Conservation (phyloP, 2,888 invertebrate genomes). For the Tenthredo amoena region DNA sequence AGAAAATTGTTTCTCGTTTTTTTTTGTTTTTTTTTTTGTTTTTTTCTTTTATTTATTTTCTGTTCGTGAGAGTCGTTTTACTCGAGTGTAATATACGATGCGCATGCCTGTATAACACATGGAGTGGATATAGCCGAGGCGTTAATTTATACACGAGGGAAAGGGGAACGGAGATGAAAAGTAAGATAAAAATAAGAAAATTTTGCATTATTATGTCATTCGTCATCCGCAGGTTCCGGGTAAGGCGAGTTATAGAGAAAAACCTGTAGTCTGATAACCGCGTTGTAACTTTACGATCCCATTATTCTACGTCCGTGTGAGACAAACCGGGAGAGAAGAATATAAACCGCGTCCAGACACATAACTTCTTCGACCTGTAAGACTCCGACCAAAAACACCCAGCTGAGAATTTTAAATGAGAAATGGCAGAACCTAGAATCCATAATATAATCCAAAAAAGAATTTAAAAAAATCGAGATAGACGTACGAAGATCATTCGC, state of each 20-base stretch:
- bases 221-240: constrained; percentile 54
- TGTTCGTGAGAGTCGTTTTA: not conserved
- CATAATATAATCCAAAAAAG: not conserved
- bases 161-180: not conserved
- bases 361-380: constrained; percentile 61
- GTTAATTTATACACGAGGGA: constrained; percentile 9
- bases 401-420: constrained; percentile 52
- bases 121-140: not conserved
- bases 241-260: not conserved
- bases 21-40: not conserved
- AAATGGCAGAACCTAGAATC: not conserved
- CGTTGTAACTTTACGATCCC: constrained; percentile 63
- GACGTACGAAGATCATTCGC: not conserved
- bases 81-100: not conserved
- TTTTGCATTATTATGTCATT: constrained; percentile 64
- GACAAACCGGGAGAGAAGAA: constrained; percentile 42
- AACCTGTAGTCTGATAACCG: constrained; percentile 33
- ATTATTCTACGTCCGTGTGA: constrained; percentile 59
- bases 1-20: not conserved
- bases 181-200: not conserved
- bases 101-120: not conserved
- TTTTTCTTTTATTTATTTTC: not conserved
- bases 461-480: not conserved
- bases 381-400: constrained; percentile 49
- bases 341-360: constrained; percentile 60